phyloP scores from a whole-genome alignment of 2,888 invertebrate genomes.

The Elaeidobius kamerunicus region DNA sequence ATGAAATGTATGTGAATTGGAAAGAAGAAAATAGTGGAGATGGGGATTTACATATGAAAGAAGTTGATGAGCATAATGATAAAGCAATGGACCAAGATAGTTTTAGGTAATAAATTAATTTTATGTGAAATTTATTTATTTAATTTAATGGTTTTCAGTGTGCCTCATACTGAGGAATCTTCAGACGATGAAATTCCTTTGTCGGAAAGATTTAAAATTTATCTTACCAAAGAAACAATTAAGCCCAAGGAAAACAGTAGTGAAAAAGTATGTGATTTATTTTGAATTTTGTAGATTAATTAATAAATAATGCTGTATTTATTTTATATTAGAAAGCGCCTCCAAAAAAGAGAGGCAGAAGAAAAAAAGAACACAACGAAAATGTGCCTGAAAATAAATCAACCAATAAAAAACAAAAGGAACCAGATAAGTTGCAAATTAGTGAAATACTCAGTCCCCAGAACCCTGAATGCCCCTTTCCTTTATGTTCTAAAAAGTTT shows the following conservation, averaged over 20 bases:
- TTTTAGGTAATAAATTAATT: constrained; percentile 8
- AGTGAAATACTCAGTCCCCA: too few species aligned
- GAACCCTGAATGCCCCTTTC: too few species aligned
- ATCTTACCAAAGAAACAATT: constrained; percentile 1
- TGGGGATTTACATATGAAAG: too few species aligned
- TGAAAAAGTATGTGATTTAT: too few species aligned
- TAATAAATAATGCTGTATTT: too few species aligned
- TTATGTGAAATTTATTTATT: background rate
- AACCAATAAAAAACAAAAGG: too few species aligned
- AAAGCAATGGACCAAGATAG: background rate
- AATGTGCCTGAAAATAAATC: constrained; percentile 2
- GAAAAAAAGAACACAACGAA: constrained; percentile 2
- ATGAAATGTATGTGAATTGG: too few species aligned
- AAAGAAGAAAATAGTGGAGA: too few species aligned
- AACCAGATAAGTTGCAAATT: too few species aligned
- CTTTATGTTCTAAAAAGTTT: constrained; percentile 11
- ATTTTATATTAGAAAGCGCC: background rate
- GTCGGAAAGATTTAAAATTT: constrained; percentile 12
- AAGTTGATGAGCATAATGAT: background rate
- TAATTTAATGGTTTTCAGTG: constrained; percentile 1
- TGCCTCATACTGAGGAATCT: constrained; percentile 3
- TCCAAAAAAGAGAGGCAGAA: constrained; percentile 2
- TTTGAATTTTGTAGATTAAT: too few species aligned
- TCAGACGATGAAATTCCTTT: constrained; percentile 23
- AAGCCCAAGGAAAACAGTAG: too few species aligned